Base-by-base conservation (phyloP, 2,113 vertebrate genomes). In the Abramis brama region DNA sequence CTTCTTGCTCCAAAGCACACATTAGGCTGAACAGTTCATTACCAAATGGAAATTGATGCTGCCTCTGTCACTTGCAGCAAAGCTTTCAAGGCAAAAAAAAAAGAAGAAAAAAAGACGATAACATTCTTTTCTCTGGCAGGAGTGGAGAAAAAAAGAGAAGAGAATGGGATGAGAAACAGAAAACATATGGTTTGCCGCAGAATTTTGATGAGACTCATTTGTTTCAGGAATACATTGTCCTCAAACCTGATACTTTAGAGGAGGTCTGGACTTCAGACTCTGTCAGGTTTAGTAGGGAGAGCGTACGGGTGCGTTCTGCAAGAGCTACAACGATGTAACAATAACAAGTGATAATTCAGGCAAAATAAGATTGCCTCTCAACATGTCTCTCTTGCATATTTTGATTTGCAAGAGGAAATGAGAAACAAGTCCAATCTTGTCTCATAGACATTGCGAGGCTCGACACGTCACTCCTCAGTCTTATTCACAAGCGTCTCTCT, bases 1-100 rank as follows among this genome's bases (percentile, higher is more conserved):
- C 21, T 82, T 84, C 71, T 76, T 74, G 79, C 59, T 57, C 70
- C 50, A 83, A 73, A 83, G 82, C 82, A 78, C 84, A 87, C 84
- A 89, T 89, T 89, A 87, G 70, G 27, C 45, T 83, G 62, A 85
- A 82, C 88, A 89, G 86, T 87, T 89, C 79, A 87, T 89, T 86
- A 86, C 83, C 79, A 83, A 79, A 73, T 52, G 75, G 86, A 89
- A 87, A 89, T 83, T 87, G 87, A 87, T 84, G 50, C 59, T 43
- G 77, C 68, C 39, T 62, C 50, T 79, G 59, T 79, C 74, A 74
- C 83, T 87, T 74, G 55, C 86, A 71, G 76, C 27, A 43, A 73
- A 43, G 33, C 82, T 86, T 81, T 84, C 55, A 68, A 52, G n/a
- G 75, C 45, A 82, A 85, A 87, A 87, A 87, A 87, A 73, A 33